These are phyloP conservation scores for Agriopis aurantiaria DNA, from an alignment of 2,888 invertebrate genomes.

Conservation along the genomic window DNA sequence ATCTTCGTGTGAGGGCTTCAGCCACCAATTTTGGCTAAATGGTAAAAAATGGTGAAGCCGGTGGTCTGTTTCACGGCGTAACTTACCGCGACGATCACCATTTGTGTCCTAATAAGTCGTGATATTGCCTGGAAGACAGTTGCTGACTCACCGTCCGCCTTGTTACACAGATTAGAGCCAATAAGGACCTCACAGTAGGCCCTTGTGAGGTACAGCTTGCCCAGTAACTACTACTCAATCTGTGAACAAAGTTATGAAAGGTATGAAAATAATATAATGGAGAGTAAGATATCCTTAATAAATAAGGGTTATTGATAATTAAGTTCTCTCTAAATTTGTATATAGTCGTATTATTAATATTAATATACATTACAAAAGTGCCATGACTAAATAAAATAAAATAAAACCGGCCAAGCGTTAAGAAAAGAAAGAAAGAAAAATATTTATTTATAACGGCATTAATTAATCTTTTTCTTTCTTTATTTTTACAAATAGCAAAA, in stretches of 20 bases:
- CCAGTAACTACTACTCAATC: not conserved
- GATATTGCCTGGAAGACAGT: slow-evolving; percentile 70
- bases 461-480: no score
- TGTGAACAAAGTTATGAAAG: not conserved
- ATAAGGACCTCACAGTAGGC: slow-evolving; percentile 23
- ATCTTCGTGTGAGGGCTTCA: slow-evolving; percentile 73
- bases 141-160: slow-evolving; percentile 76
- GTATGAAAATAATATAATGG: no score
- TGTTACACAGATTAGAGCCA: slow-evolving; percentile 54
- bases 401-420: no score
- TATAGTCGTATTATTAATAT: no score
- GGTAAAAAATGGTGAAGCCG: slow-evolving; percentile 72
- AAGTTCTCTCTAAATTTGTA: no score
- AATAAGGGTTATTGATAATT: no score
- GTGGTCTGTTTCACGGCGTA: slow-evolving; percentile 84
- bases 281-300: no score
- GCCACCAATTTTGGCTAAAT: slow-evolving; percentile 50
- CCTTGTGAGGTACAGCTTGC: not conserved
- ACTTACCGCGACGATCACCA: slow-evolving; percentile 68
- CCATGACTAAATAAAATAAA: no score
- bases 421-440: no score
- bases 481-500: no score
- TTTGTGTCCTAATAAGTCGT: slow-evolving; percentile 79
- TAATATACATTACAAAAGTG: no score
- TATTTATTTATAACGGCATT: no score